Evolutionary conservation across 2,113 vertebrate genomes (phyloP), one percentile per base, ranked within the genome.

Genomic region (Arenaria interpres): DNA sequence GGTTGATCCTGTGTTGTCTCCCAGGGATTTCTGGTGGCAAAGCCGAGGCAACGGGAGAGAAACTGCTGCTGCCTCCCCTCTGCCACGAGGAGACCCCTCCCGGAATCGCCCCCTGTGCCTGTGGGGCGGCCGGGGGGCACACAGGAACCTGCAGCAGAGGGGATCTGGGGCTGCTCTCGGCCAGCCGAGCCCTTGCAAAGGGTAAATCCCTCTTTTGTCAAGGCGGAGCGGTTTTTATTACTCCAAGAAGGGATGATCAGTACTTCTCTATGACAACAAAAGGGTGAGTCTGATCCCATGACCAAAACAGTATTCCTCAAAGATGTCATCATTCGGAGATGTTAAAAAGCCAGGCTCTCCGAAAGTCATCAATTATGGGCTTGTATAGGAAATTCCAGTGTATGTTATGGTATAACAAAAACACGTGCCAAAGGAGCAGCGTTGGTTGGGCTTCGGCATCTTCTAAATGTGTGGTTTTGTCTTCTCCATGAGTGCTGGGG

Each of bases 251-350:
- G 77, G 17, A 18, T n/a, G 35, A 46, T 87, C 84, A 69, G 84
- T 28, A 45, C 85, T 96, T 76, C 71, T 69, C 88, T 91, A 79
- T 82, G 93, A 85, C 95, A 93, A 83, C 78, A 75, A 32, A 83
- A 94, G 92, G 90, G 89, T 73, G 94, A 91, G 94, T 87, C 93
- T 80, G 48, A 75, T 85, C 88, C 77, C 86, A 17, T 95, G 90
- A 93, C 73, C 82, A 37, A 50, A 92, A 27, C 57, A 60, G 74
- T 92, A 63, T 75, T 90, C 39, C 35, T 92, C 77, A 59, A 67
- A 32, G 35, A 85, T 25, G 60, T 84, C 85, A 81, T 68, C 69
- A 10, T 68, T 72, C 59, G 24, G 57, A 53, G 76, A 87, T 39
- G 35, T 68, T 88, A 73, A 64, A 75, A 92, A 60, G 83, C 72